Evolutionary conservation across 1,140 invertebrate species (phyloP).

Genomic region (Drosophila parvula): DNA sequence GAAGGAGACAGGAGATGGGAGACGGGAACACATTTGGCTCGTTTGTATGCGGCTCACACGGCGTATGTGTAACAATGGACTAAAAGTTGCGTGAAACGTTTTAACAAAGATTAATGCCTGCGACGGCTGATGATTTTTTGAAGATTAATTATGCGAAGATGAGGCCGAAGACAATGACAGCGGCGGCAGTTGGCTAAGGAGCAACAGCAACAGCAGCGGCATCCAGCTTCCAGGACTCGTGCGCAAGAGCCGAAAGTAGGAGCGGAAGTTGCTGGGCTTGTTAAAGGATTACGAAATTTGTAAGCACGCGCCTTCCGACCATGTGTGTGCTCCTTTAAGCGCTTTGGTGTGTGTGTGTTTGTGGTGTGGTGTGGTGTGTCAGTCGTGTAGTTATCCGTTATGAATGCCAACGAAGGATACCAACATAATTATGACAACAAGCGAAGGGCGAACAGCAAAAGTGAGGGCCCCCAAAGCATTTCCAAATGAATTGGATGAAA

Average conservation of each 20-base stretch:
- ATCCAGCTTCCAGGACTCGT: slow-evolving; percentile 39
- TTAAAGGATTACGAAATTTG: slow-evolving; percentile 83
- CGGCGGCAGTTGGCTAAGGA: slow-evolving; percentile 21
- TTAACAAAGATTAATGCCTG: slow-evolving; percentile 83
- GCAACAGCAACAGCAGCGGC: slow-evolving; percentile 13
- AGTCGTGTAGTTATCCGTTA: slow-evolving; percentile 55
- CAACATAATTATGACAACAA: slow-evolving; percentile 55
- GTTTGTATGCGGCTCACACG: slow-evolving; percentile 73
- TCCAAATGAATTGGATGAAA: background rate
- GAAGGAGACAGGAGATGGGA: slow-evolving; percentile 11
- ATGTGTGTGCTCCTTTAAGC: slow-evolving; percentile 28
- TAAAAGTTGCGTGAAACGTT: slow-evolving; percentile 83
- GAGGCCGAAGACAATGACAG: slow-evolving; percentile 81
- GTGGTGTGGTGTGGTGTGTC: slow-evolving; percentile 30
- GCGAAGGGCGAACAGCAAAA: slow-evolving; percentile 3
- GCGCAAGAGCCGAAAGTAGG: slow-evolving; percentile 43
- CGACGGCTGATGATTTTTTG: slow-evolving; percentile 83
- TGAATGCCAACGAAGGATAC: slow-evolving; percentile 53
- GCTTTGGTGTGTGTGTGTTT: slow-evolving; percentile 10
- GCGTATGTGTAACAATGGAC: slow-evolving; percentile 80
- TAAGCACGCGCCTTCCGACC: slow-evolving; percentile 63
- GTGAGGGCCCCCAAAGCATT: background rate
- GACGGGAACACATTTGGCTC: slow-evolving; percentile 21
- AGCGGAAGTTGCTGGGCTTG: slow-evolving; percentile 69
- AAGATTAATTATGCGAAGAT: slow-evolving; percentile 84